Conservation (phyloP, 2,888 invertebrate species). For the Nebria salina region DNA sequence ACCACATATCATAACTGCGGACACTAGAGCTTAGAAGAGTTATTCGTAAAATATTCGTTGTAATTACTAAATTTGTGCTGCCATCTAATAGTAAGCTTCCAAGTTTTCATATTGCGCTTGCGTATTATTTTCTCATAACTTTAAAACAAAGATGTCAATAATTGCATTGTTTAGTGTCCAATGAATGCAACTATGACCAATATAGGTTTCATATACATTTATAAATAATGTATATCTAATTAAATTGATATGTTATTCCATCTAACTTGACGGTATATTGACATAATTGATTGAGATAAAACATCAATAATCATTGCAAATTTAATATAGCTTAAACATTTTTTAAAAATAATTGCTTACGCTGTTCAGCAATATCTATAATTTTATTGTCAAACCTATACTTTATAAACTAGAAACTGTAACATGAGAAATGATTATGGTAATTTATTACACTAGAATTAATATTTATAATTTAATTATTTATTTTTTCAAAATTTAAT, state of each 20-base stretch:
- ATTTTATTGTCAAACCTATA: slow-evolving; percentile 33
- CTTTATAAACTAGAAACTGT: slow-evolving; percentile 26
- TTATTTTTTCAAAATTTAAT: neutral
- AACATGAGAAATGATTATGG: neutral
- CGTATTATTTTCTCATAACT: too few species aligned
- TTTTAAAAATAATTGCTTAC: slow-evolving; percentile 1
- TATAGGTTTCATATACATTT: slow-evolving; percentile 13
- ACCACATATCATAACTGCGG: neutral
- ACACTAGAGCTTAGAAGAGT: neutral
- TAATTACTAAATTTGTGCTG: too few species aligned
- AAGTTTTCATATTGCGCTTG: too few species aligned
- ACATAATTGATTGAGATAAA: slow-evolving; percentile 40
- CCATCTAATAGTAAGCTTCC: too few species aligned
- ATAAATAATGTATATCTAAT: slow-evolving; percentile 34
- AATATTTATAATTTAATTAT: neutral
- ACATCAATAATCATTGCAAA: slow-evolving; percentile 27
- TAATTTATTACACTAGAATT: neutral
- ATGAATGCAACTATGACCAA: slow-evolving; percentile 18
- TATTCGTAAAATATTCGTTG: neutral
- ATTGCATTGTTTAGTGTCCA: slow-evolving; percentile 3
- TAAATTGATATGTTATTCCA: slow-evolving; percentile 35
- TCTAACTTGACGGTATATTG: slow-evolving; percentile 21
- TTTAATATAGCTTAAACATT: slow-evolving; percentile 9
- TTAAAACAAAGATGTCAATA: neutral
- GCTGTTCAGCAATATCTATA: slow-evolving; percentile 5